phyloP scores from a whole-genome alignment of 1,140 invertebrate species.

The Penaeus chinensis region DNA sequence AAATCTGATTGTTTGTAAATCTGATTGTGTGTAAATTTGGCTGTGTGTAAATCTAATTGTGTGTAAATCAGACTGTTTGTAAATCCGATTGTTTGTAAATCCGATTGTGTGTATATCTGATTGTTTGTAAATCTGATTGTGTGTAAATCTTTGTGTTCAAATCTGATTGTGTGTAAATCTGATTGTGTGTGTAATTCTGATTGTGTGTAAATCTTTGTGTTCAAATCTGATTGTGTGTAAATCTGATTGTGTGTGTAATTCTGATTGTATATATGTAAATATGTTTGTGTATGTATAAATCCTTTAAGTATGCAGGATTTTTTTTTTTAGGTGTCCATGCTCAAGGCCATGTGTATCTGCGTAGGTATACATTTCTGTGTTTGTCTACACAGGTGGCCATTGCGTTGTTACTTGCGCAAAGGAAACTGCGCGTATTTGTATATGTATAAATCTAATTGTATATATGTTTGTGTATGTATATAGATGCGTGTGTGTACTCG shows the following conservation, averaged over 20 bases:
- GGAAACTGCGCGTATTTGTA: neutral
- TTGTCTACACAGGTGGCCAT: neutral
- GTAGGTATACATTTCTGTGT: neutral
- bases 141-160: neutral
- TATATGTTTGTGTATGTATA: neutral
- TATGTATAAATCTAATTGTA: neutral
- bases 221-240: too few species aligned
- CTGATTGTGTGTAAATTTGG: neutral
- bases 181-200: too few species aligned
- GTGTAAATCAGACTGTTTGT: neutral
- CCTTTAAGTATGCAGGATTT: too few species aligned
- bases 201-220: too few species aligned
- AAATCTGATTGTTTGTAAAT: too few species aligned
- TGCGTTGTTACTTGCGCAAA: neutral
- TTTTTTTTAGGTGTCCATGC: neutral
- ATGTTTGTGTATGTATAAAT: too few species aligned
- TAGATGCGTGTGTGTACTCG: neutral
- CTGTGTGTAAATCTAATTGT: too few species aligned
- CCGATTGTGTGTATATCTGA: neutral
- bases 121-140: neutral
- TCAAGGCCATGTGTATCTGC: neutral
- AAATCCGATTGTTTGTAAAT: neutral
- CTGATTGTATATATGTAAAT: too few species aligned
- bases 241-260: too few species aligned
- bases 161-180: too few species aligned